These are phyloP conservation scores for Gryllus longicercus DNA, from an alignment of 2,888 invertebrate genomes.

Conservation along the genomic window DNA sequence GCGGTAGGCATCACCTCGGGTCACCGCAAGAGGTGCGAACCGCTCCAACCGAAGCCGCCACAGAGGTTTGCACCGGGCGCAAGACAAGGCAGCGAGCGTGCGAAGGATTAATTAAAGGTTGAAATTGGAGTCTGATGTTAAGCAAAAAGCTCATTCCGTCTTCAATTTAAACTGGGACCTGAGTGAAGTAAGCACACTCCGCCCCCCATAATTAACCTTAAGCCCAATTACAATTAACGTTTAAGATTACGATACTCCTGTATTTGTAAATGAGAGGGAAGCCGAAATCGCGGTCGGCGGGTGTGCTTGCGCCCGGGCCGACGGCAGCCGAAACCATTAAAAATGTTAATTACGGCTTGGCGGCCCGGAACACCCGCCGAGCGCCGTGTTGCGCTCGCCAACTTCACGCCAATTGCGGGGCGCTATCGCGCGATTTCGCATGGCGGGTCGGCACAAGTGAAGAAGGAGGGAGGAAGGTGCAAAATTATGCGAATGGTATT, in stretches of 20 bases:
- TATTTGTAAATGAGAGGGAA: constrained; percentile 23
- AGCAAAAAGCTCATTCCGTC: constrained; percentile 22
- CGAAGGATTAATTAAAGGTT: constrained; percentile 29
- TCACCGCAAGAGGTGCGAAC: too few species aligned
- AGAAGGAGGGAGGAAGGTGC: not conserved
- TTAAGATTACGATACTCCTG: constrained; percentile 34
- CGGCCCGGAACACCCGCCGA: too few species aligned
- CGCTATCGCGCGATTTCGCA: not conserved
- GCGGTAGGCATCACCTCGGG: too few species aligned
- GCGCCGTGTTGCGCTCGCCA: too few species aligned
- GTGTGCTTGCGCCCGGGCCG: not conserved
- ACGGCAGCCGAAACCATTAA: constrained; percentile 19
- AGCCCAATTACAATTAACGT: constrained; percentile 37
- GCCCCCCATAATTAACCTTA: constrained; percentile 32
- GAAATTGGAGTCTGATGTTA: constrained; percentile 27
- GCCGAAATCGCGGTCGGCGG: not conserved
- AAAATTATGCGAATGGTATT: not conserved
- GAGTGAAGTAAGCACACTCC: constrained; percentile 26
- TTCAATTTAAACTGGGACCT: not conserved
- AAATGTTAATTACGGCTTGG: constrained; percentile 24
- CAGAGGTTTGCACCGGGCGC: not conserved
- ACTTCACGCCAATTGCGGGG: not conserved
- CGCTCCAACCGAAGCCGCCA: not conserved
- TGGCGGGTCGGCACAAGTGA: not conserved
- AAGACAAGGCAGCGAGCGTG: not conserved